phyloP scores from a whole-genome alignment of 2,113 vertebrate species.

The Athene noctua region DNA sequence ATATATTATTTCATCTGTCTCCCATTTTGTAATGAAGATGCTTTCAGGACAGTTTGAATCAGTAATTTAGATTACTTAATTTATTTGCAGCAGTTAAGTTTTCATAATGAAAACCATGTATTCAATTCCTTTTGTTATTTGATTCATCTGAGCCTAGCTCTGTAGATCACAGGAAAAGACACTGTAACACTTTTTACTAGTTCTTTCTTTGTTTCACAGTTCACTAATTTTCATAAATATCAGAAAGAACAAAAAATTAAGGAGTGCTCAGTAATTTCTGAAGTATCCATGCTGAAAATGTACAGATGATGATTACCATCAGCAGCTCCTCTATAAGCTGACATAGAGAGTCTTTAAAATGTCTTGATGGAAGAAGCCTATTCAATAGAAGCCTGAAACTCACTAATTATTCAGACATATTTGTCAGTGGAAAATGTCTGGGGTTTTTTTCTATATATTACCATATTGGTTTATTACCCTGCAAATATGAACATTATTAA shows the following conservation, averaged over 20 bases:
- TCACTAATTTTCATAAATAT: conserved; percentile 25
- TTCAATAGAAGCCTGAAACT: background rate
- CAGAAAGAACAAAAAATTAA: background rate
- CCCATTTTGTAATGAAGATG: background rate
- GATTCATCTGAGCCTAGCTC: background rate
- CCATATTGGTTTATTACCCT: background rate
- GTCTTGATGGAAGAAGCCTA: background rate
- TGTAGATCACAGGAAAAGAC: background rate
- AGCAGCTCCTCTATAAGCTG: background rate
- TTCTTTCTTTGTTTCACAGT: conserved; percentile 1
- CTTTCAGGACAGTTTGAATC: background rate
- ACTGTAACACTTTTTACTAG: background rate
- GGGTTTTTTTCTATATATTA: background rate
- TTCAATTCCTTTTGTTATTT: background rate
- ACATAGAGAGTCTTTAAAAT: background rate
- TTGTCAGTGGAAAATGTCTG: background rate
- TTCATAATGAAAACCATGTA: background rate
- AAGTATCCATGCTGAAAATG: conserved; percentile 21
- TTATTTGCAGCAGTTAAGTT: background rate
- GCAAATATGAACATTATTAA: background rate
- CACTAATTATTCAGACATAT: background rate
- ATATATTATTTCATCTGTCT: background rate
- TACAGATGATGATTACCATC: background rate
- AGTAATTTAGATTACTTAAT: background rate
- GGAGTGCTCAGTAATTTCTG: background rate